Evolutionary conservation across 2,113 vertebrate genomes (phyloP), one percentile per base, ranked within the genome.

Genomic region (Pomatorhinus ruficollis): DNA sequence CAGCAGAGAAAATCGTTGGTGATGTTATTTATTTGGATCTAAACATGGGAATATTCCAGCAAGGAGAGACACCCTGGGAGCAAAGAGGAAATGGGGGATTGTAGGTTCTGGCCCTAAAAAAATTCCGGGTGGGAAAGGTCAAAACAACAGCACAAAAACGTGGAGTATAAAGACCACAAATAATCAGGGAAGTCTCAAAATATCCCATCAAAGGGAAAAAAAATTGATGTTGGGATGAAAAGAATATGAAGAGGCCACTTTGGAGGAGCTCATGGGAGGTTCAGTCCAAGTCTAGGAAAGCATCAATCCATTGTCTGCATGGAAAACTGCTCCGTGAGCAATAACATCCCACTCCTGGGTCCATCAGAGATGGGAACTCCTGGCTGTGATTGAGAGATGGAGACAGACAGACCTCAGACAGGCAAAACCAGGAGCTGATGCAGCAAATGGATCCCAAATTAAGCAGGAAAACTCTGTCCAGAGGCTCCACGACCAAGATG

Each of bases 241-340:
- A 57, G 12, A 24, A 27, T 70, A 54, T 1, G 6, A 72, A 45
- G 39, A 56, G 6, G 19, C 35, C 23, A 13, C 70, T 87, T 47
- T 74, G 59, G n/a, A 74, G 63, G 57, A 61, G 37, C 85, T 89
- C 24, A 5, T n/a, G 52, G 52, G 83, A 87, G 39, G 23, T 74
- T 96, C 70, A 63, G 70, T 83, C 91, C 72, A 49, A 77, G 79
- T 31, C 80, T 77, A 52, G 64, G 76, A 74, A 91, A 83, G 16
- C 79, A 89, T 90, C 59, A 90, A 83, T 90, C 64, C 19, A 14
- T 56, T 56, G 42, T 72, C 85, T 93, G 72, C 86, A 75, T 40
- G 56, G 94, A 89, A 96, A 89, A 90, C 76, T 93, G 86, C 95
- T 93, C 87, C 2, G 56, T 60, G 83, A 95, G 91, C 93, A 95